Percentiles rank a stretch among this genome's conserved stretches.
phyloP scores from a whole-genome alignment of 2,888 invertebrate species.

The Lysandra coridon region DNA sequence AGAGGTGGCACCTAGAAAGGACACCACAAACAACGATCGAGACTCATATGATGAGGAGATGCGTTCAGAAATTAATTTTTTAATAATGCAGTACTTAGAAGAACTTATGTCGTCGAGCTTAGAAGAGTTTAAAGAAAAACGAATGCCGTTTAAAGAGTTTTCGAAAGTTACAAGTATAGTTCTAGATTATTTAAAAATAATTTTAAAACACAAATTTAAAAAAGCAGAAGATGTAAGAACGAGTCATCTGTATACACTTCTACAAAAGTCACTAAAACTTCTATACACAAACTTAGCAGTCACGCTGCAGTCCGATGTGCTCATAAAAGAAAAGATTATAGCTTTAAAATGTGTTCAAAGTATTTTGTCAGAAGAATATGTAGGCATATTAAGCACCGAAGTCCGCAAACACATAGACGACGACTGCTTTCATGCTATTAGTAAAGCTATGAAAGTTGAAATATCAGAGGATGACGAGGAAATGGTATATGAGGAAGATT shows the following conservation, averaged over 20 bases:
- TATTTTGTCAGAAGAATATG: conserved; percentile 54
- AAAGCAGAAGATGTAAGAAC: conserved; percentile 46
- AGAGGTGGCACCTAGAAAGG: conserved; percentile 26
- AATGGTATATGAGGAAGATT: conserved; percentile 53
- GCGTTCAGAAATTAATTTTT: conserved; percentile 47
- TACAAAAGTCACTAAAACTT: conserved; percentile 48
- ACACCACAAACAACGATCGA: conserved; percentile 29
- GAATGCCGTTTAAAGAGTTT: conserved; percentile 47
- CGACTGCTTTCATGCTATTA: conserved; percentile 59
- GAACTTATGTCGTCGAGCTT: conserved; percentile 42
- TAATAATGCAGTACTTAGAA: conserved; percentile 49
- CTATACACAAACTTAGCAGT: conserved; percentile 50
- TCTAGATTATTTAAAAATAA: conserved; percentile 53
- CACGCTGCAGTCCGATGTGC: conserved; percentile 49
- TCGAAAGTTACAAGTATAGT: conserved; percentile 50
- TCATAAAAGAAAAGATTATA: conserved; percentile 51
- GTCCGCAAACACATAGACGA: conserved; percentile 53
- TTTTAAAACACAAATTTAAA: conserved; percentile 50
- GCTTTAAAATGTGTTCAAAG: conserved; percentile 50
- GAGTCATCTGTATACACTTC: conserved; percentile 45
- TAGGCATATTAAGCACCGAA: conserved; percentile 46
- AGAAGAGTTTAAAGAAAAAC: conserved; percentile 44
- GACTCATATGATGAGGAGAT: conserved; percentile 35
- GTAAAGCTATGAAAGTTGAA: conserved; percentile 55
- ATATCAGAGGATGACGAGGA: conserved; percentile 53